Conservation (phyloP, 1,140 invertebrate genomes). For the Heliconius nattereri region DNA sequence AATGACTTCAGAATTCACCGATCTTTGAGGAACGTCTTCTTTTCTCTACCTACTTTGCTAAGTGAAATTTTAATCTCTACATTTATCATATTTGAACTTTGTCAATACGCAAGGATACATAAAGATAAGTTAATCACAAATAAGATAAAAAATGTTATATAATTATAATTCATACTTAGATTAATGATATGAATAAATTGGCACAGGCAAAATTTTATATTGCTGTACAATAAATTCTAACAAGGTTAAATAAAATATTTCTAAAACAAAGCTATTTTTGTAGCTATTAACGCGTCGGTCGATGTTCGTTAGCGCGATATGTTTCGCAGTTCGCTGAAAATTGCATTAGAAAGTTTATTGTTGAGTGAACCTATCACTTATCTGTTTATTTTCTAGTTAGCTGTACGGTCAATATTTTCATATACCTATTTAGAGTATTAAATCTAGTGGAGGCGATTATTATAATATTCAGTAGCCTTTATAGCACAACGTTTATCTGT, state of each 20-base stretch:
- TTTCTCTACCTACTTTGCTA: neutral
- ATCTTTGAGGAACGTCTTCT: too few relatives aligned
- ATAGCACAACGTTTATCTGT: too few relatives aligned
- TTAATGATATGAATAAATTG: neutral
- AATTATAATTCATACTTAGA: neutral
- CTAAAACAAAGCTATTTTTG: conserved; percentile 33
- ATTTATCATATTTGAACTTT: too few relatives aligned
- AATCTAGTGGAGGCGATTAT: neutral
- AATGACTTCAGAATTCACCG: neutral
- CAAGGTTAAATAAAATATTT: neutral
- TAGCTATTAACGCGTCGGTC: conserved; percentile 37
- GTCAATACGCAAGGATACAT: too few relatives aligned
- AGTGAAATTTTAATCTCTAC: too few relatives aligned
- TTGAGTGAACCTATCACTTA: neutral
- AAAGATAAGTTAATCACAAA: too few relatives aligned
- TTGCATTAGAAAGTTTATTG: neutral
- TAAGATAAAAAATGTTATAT: too few relatives aligned
- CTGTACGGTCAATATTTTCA: neutral
- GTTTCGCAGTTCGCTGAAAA: conserved; percentile 16
- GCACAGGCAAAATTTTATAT: neutral
- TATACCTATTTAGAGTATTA: neutral
- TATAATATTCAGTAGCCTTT: too few relatives aligned
- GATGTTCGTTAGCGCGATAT: conserved; percentile 39
- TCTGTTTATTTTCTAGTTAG: neutral
- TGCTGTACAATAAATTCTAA: neutral